Percentiles rank a stretch among this genome's conserved stretches.
Evolutionary conservation across 2,797 vertebrate genomes (phyloP).

Genomic region (Menidia menidia): DNA sequence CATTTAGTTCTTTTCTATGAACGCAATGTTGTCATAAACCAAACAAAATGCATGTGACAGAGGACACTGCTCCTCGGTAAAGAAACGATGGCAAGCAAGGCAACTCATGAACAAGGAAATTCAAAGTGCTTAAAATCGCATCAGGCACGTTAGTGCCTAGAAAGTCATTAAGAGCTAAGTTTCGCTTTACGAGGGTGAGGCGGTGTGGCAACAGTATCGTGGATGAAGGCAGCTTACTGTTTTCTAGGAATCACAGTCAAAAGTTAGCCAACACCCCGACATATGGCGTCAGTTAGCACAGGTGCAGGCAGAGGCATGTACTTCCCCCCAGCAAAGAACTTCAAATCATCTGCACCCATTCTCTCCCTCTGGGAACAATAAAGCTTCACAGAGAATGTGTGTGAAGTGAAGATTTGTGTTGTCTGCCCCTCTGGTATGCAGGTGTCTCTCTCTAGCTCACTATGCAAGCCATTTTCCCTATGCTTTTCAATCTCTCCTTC

Average conservation of each 20-base stretch:
- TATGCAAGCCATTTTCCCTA: slow-evolving; percentile 12
- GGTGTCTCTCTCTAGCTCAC: slow-evolving; percentile 32
- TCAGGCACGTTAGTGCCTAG: slow-evolving; percentile 18
- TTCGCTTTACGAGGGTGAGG: not conserved
- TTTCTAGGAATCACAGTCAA: slow-evolving; percentile 25
- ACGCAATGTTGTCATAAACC: not conserved
- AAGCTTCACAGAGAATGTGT: slow-evolving; percentile 53
- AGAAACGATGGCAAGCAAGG: no score
- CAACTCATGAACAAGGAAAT: no score
- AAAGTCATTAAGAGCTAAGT: slow-evolving; percentile 6
- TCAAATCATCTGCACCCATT: slow-evolving; percentile 52
- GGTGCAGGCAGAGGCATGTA: slow-evolving; percentile 75
- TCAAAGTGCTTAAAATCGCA: no score
- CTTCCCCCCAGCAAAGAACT: slow-evolving; percentile 39
- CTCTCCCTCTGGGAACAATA: slow-evolving; percentile 48
- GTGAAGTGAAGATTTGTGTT: slow-evolving; percentile 52
- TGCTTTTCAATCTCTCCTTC: slow-evolving; percentile 16
- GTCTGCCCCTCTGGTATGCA: slow-evolving; percentile 67
- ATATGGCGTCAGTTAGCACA: slow-evolving; percentile 47
- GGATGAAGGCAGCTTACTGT: slow-evolving; percentile 12
- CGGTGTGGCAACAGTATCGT: not conserved
- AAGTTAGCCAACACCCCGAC: slow-evolving; percentile 28
- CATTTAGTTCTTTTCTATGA: not conserved
- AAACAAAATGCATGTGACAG: no score
- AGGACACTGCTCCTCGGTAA: no score